Conservation (phyloP, 2,888 invertebrate species). For the Peribatodes rhomboidaria region DNA sequence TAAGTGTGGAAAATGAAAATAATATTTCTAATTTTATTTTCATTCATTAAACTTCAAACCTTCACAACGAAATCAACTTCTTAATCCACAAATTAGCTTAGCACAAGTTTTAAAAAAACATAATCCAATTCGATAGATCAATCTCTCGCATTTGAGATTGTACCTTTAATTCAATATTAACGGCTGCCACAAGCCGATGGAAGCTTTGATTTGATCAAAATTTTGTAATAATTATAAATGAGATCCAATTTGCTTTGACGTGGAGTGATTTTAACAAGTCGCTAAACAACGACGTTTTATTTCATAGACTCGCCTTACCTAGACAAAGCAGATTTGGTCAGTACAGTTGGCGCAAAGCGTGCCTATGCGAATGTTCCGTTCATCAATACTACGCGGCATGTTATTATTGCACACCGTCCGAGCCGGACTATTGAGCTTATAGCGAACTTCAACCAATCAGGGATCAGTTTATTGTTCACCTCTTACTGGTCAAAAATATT, state of each 20-base stretch:
- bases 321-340: neutral
- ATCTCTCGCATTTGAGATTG: neutral
- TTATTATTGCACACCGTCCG: no score
- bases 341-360: neutral
- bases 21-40: no score
- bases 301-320: neutral
- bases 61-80: neutral
- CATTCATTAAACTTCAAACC: neutral
- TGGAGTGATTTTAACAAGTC: conserved; percentile 17
- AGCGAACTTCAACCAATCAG: no score
- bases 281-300: neutral
- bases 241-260: conserved; percentile 21
- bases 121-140: neutral
- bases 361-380: neutral
- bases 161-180: conserved; percentile 9
- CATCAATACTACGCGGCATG: no score
- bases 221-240: conserved; percentile 11
- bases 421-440: no score
- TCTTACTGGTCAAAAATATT: no score
- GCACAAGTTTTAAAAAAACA: neutral
- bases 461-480: no score
- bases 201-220: conserved; percentile 5
- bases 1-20: no score
- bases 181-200: conserved; percentile 9
- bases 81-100: neutral